Percentiles rank a stretch among this genome's conserved stretches.
Evolutionary conservation across 2,797 vertebrate species (phyloP).

Genomic region (Tenualosa ilisha): DNA sequence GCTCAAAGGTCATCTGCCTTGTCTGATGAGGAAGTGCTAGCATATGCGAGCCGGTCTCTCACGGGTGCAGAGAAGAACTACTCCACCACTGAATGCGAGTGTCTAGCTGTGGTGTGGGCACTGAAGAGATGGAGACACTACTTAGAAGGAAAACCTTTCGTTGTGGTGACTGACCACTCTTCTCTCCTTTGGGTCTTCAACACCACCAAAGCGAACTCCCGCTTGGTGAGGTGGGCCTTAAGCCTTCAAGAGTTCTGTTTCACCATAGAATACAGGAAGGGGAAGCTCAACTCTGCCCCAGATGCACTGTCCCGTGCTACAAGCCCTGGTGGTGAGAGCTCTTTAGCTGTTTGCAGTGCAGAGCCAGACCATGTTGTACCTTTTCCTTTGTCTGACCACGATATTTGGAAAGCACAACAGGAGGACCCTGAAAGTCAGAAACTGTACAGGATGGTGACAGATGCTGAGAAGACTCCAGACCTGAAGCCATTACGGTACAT

Average conservation of each 20-base stretch:
- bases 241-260: not conserved
- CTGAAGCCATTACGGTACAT: too few species aligned
- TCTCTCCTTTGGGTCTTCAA: conserved; percentile 17
- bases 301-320: not conserved
- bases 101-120: not conserved
- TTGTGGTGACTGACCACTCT: conserved; percentile 16
- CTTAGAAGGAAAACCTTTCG: too few species aligned
- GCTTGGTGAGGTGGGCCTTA: not conserved
- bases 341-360: not conserved
- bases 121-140: not conserved
- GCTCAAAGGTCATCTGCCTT: too few species aligned
- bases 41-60: too few species aligned
- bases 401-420: not conserved
- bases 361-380: not conserved
- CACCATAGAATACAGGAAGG: not conserved
- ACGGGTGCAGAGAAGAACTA: too few species aligned
- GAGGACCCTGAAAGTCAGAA: not conserved
- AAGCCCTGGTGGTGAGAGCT: not conserved
- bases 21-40: too few species aligned
- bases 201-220: not conserved
- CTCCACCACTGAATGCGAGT: too few species aligned
- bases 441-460: not conserved
- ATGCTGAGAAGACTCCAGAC: not conserved
- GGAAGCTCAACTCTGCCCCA: not conserved
- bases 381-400: not conserved